Evolutionary conservation across 2,113 vertebrate species (phyloP).

Genomic region (Micronisus gabar): DNA sequence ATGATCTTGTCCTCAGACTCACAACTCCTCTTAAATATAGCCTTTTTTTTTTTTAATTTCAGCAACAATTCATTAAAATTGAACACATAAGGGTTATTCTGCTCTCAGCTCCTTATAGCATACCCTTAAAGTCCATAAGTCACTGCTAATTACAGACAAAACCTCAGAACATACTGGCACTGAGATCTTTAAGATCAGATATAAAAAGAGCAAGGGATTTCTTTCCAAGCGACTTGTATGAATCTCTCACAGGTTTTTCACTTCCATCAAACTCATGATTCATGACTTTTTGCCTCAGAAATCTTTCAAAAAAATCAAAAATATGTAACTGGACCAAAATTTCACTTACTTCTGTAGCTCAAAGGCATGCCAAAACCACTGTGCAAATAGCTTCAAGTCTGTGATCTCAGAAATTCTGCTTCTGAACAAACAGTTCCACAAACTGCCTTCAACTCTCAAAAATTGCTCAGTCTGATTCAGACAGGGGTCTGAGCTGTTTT

Average conservation of each 20-base stretch:
- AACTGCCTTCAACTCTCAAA: background rate
- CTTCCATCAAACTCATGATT: background rate
- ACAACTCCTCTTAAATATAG: background rate
- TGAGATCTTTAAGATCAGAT: background rate
- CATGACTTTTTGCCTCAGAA: background rate
- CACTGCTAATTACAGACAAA: background rate
- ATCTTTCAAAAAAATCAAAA: background rate
- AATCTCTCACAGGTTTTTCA: background rate
- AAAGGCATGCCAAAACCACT: background rate
- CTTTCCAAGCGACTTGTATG: background rate
- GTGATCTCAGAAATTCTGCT: background rate
- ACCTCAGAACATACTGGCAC: background rate
- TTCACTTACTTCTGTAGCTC: background rate
- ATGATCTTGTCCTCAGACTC: background rate
- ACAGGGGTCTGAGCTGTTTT: background rate
- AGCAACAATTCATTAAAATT: background rate
- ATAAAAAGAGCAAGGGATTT: background rate
- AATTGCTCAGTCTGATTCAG: background rate
- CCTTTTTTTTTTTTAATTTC: background rate
- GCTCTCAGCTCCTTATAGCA: background rate
- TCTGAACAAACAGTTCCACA: background rate
- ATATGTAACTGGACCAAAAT: background rate
- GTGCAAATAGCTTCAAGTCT: background rate
- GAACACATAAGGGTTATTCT: background rate
- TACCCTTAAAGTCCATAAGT: background rate